A percentile compares a stretch with the other conserved stretches of the same genome.
phyloP scores from a whole-genome alignment of 2,888 invertebrate species.

The Ichneumon xanthorius region DNA sequence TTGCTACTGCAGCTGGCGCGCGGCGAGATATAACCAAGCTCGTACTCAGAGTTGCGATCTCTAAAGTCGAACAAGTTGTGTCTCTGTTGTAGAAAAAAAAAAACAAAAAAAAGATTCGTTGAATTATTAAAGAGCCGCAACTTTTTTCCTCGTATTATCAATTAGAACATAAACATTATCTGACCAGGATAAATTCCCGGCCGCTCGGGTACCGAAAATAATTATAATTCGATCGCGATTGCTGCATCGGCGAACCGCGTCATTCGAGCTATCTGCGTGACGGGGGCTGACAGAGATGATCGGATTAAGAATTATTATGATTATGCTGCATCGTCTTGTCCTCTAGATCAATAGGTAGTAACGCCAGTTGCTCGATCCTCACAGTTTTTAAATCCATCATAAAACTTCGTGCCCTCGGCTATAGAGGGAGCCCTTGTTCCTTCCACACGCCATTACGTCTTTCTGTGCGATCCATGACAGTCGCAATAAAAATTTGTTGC shows the following conservation, averaged over 20 bases:
- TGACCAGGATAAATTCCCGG: constrained; percentile 11
- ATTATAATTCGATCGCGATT: constrained; percentile 12
- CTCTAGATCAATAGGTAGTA: too few relatives aligned
- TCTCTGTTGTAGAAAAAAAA: neutral
- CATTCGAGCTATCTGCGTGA: constrained; percentile 9
- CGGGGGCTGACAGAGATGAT: neutral
- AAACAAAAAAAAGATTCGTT: neutral
- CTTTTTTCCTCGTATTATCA: neutral
- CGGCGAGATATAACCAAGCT: neutral
- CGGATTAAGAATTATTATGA: constrained; percentile 23
- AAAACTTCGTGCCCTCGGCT: too few relatives aligned
- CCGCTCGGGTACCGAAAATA: constrained; percentile 8
- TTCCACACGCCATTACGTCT: too few relatives aligned
- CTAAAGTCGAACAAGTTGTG: neutral
- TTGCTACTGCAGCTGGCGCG: neutral
- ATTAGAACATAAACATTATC: neutral
- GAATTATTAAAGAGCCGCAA: neutral
- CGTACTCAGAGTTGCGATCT: neutral
- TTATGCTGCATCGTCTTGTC: too few relatives aligned
- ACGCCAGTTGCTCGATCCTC: too few relatives aligned
- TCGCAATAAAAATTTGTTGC: too few relatives aligned
- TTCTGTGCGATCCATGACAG: too few relatives aligned
- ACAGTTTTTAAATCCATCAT: too few relatives aligned
- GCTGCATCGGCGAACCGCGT: constrained; percentile 12
- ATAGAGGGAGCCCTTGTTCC: too few relatives aligned